phyloP scores from a whole-genome alignment of 2,113 vertebrate species.

The Electrona antarctica region DNA sequence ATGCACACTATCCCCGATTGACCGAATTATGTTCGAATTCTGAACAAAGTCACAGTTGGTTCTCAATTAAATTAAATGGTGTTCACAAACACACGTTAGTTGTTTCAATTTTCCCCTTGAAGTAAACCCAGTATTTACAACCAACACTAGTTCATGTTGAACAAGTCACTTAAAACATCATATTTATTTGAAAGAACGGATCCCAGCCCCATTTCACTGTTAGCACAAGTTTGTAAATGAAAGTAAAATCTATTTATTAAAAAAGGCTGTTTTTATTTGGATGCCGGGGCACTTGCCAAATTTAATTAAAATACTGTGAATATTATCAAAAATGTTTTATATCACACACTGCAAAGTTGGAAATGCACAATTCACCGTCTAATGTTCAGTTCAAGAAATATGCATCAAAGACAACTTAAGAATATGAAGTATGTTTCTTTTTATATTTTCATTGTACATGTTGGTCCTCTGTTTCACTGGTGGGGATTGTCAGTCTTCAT shows the following conservation, averaged over 20 bases:
- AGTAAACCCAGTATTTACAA: slow-evolving; percentile 8
- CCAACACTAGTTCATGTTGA: slow-evolving; percentile 11
- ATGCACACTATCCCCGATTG: slow-evolving; percentile 17
- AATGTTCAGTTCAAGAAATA: slow-evolving; percentile 58
- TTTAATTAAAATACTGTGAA: slow-evolving; percentile 75
- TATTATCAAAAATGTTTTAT: slow-evolving; percentile 56
- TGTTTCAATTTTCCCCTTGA: slow-evolving; percentile 14
- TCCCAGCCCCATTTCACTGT: slow-evolving; percentile 25
- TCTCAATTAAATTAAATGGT: slow-evolving; percentile 5
- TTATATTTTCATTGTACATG: slow-evolving; percentile 57
- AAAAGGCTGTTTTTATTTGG: slow-evolving; percentile 45
- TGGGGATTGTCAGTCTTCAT: slow-evolving; percentile 70
- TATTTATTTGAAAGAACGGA: slow-evolving; percentile 55
- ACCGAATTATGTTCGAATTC: neutral
- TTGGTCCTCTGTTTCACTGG: slow-evolving; percentile 65
- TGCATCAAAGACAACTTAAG: slow-evolving; percentile 52
- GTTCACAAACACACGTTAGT: slow-evolving; percentile 38
- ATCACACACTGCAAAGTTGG: slow-evolving; percentile 56
- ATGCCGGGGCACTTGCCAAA: slow-evolving; percentile 51
- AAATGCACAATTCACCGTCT: slow-evolving; percentile 52
- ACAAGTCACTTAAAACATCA: slow-evolving; percentile 24
- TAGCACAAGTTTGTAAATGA: slow-evolving; percentile 58
- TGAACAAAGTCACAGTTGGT: no score
- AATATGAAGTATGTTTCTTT: slow-evolving; percentile 75
- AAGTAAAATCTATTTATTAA: slow-evolving; percentile 71